Conservation (phyloP, 1,140 invertebrate species). For the Brachionus plicatilis region DNA sequence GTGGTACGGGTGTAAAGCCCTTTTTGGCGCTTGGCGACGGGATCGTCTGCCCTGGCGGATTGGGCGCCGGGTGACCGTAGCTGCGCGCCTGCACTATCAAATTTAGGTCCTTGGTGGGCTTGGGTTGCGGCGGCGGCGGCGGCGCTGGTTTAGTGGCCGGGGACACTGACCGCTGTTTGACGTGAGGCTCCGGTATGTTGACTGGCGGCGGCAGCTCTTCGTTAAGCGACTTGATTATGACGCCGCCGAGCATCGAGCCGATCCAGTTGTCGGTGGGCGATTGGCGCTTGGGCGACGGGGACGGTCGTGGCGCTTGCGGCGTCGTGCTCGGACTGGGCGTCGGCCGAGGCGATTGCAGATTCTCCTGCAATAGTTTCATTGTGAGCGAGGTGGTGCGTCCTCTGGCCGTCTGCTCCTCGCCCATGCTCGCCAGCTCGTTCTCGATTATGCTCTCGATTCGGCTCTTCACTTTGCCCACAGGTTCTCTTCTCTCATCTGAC, state of each 20-base stretch:
- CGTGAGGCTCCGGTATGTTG: background rate
- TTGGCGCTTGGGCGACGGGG: background rate
- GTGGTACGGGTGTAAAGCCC: background rate
- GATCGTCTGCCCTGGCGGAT: background rate
- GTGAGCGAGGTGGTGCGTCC: background rate
- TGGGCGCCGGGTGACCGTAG: background rate
- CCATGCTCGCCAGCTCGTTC: background rate
- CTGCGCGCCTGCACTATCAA: background rate
- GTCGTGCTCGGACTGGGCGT: background rate
- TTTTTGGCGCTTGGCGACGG: background rate
- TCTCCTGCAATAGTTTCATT: conserved; percentile 11
- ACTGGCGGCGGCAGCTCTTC: conserved; percentile 34
- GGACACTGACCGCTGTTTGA: background rate
- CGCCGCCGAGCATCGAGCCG: conserved; percentile 18
- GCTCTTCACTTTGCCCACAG: background rate
- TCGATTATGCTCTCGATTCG: background rate
- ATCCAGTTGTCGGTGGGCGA: conserved; percentile 2
- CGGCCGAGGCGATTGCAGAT: background rate
- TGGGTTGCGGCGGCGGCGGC: background rate
- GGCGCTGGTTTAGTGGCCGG: background rate
- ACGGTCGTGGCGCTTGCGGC: background rate
- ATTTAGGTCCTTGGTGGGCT: conserved; percentile 1
- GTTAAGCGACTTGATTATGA: conserved; percentile 18
- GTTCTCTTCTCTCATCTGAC: background rate
- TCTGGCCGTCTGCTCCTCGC: background rate